phyloP scores from a whole-genome alignment of 2,113 vertebrate genomes.

The Xenopus borealis region DNA sequence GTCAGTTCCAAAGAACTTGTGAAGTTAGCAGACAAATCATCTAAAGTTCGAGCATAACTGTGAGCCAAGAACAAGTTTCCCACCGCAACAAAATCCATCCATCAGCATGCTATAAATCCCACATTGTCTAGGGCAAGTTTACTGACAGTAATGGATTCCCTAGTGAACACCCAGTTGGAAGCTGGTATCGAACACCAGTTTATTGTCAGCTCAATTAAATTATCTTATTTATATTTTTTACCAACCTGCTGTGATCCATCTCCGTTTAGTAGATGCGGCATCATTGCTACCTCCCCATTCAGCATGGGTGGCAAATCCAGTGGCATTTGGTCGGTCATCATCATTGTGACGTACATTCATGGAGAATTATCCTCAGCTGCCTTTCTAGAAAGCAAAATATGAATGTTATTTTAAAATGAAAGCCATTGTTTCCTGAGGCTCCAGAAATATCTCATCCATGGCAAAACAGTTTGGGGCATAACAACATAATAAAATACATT shows the following conservation, averaged over 20 bases:
- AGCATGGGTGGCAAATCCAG: slow-evolving; percentile 94
- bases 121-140: not conserved
- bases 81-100: not conserved
- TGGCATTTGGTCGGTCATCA: slow-evolving; percentile 99
- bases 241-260: slow-evolving; percentile 94
- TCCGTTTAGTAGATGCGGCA: slow-evolving; percentile 92
- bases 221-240: not conserved
- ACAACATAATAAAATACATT: no score
- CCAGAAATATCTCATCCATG: no score
- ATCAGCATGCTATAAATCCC: not conserved
- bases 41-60: not conserved
- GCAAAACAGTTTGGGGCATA: no score
- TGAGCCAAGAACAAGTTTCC: not conserved
- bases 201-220: not conserved
- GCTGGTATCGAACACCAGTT: not conserved
- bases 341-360: slow-evolving; percentile 99
- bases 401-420: slow-evolving; percentile 1
- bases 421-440: no score
- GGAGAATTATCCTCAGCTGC: slow-evolving; percentile 86
- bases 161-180: not conserved
- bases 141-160: not conserved
- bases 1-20: not conserved
- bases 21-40: not conserved
- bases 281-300: slow-evolving; percentile 92
- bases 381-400: slow-evolving; percentile 69